A percentile compares a stretch with the other conserved stretches of the same genome.
These are phyloP conservation scores for Eubasilissa regina DNA, from an alignment of 1,140 invertebrate species.

Conservation along the genomic window DNA sequence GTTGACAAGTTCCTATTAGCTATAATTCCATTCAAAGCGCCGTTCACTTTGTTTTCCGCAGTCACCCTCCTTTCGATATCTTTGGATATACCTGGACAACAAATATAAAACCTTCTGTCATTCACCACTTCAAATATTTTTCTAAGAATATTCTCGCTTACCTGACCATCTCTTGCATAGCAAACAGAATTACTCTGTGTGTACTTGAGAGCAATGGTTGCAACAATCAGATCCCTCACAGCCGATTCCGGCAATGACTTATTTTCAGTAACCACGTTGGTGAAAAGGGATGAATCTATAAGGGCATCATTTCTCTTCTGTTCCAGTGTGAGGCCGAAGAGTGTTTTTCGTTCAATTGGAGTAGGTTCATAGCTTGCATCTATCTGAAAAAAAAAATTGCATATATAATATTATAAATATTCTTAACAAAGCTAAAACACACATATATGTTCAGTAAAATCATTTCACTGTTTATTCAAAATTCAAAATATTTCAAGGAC, in stretches of 20 bases:
- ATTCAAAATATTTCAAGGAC: too few species aligned
- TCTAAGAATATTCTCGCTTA: conserved; percentile 42
- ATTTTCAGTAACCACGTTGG: conserved; percentile 87
- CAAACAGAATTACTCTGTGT: conserved; percentile 98
- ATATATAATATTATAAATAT: not conserved
- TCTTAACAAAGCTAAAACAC: not conserved
- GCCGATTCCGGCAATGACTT: conserved; percentile 83
- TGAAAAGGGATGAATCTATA: conserved; percentile 86
- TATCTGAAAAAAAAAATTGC: conserved; percentile 77
- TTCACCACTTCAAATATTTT: too few species aligned
- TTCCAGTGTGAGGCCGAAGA: conserved; percentile 94
- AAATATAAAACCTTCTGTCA: too few species aligned
- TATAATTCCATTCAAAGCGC: too few species aligned
- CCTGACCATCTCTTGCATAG: conserved; percentile 77
- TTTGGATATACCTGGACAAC: too few species aligned
- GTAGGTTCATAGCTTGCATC: conserved; percentile 89
- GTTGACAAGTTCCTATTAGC: too few species aligned
- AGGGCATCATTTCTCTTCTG: conserved; percentile 93
- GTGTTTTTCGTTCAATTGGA: conserved; percentile 85
- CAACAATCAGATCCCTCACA: conserved; percentile 93
- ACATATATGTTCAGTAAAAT: too few species aligned
- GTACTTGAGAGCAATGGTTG: conserved; percentile 97
- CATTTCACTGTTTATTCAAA: too few species aligned
- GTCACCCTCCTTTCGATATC: too few species aligned
- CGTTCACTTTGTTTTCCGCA: too few species aligned